phyloP scores from a whole-genome alignment of 2,113 vertebrate species.

The Numenius arquata region DNA sequence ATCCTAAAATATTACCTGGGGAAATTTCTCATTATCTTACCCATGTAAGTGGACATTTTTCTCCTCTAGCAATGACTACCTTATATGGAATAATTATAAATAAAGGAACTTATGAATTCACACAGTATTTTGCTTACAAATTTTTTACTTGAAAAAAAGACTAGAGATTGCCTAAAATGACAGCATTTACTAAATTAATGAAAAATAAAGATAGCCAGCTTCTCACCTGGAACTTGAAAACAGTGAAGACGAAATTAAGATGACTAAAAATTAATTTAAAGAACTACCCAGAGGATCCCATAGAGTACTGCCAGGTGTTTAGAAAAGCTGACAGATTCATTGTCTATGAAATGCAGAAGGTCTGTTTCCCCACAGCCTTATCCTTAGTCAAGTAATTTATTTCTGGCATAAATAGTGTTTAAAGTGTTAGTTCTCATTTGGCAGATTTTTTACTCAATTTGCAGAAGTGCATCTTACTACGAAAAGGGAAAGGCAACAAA shows the following conservation, averaged over 20 bases:
- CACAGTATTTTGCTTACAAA: neutral
- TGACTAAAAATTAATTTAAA: neutral
- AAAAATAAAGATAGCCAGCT: neutral
- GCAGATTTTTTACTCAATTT: neutral
- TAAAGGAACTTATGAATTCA: neutral
- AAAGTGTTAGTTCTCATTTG: neutral
- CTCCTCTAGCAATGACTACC: neutral
- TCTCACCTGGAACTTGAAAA: neutral
- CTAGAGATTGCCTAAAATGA: neutral
- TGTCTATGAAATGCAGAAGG: neutral
- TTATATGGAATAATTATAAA: neutral
- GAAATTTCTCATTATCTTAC: neutral
- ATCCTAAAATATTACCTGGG: neutral
- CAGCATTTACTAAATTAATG: neutral
- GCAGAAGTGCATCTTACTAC: neutral
- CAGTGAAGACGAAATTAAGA: neutral
- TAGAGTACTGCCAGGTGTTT: neutral
- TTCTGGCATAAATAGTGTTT: neutral
- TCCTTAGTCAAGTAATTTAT: neutral
- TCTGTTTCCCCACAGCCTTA: neutral
- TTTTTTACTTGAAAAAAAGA: neutral
- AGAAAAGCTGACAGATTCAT: neutral
- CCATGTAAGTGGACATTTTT: neutral
- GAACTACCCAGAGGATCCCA: neutral
- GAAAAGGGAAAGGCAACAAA: neutral